These are phyloP conservation scores for Listrodromus nycthemerus DNA, from an alignment of 2,888 invertebrate species.

Conservation along the genomic window DNA sequence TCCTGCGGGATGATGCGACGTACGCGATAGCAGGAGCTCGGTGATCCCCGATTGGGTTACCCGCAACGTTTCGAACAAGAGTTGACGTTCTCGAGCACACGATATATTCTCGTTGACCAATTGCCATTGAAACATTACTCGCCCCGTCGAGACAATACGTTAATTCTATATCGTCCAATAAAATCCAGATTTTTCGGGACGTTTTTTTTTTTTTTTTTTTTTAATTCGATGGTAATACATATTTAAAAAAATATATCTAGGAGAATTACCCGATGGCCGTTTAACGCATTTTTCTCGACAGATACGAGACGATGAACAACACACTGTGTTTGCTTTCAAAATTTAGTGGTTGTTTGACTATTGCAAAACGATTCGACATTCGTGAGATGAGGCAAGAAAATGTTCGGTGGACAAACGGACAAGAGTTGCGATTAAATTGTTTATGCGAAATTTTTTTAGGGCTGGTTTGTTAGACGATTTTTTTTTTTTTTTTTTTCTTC, in stretches of 20 bases:
- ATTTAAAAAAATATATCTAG: no score
- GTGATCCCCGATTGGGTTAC: conserved; percentile 40
- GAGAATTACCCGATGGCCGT: no score
- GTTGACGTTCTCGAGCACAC: conserved; percentile 1
- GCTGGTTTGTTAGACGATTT: not conserved
- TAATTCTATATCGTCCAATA: not conserved
- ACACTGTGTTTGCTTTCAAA: not conserved
- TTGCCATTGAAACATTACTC: conserved; percentile 14
- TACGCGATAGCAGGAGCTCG: conserved; percentile 17
- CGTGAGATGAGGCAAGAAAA: no score
- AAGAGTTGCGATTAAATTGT: not conserved
- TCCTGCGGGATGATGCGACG: conserved; percentile 21
- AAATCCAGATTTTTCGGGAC: not conserved
- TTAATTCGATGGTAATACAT: not conserved
- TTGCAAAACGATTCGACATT: no score
- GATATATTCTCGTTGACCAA: not conserved
- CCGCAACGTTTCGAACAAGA: conserved; percentile 28
- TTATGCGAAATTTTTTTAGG: not conserved
- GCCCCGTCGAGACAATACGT: not conserved
- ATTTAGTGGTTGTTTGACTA: no score
- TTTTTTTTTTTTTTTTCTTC: not conserved
- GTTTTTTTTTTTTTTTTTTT: not conserved
- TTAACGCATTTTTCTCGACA: no score
- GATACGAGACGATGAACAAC: not conserved
- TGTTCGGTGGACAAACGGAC: not conserved